phyloP scores from a whole-genome alignment of 2,797 vertebrate species.

The Chaetophractus vellerosus region DNA sequence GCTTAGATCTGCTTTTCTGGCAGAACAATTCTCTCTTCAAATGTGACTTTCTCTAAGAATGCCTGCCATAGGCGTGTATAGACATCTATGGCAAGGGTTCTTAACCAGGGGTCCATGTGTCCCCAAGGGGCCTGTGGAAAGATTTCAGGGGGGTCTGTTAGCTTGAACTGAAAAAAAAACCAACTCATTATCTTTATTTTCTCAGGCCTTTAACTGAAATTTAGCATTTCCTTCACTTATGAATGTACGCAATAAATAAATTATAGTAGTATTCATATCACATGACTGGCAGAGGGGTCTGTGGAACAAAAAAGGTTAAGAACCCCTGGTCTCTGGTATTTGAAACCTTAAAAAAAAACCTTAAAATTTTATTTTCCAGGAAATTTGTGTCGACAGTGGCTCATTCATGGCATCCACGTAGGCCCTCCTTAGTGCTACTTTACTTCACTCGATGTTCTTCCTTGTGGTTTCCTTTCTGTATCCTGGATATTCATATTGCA shows the following conservation, averaged over 20 bases:
- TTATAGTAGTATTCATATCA: too few relatives aligned
- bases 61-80: background rate
- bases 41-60: background rate
- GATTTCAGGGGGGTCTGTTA: too few relatives aligned
- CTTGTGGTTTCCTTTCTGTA: constrained; percentile 52
- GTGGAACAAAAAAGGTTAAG: too few relatives aligned
- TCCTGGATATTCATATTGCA: background rate
- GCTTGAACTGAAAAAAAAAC: too few relatives aligned
- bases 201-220: too few relatives aligned
- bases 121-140: too few relatives aligned
- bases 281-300: too few relatives aligned
- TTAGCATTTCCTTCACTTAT: too few relatives aligned
- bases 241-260: too few relatives aligned
- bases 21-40: background rate
- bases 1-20: constrained; percentile 2
- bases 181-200: too few relatives aligned
- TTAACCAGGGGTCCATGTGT: too few relatives aligned
- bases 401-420: rapidly evolving
- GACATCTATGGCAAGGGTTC: background rate
- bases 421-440: background rate
- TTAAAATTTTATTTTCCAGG: too few relatives aligned
- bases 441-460: background rate
- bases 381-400: constrained; percentile 19
- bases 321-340: background rate
- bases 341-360: background rate